Evolutionary conservation across 2,888 invertebrate species (phyloP), one percentile per base, ranked within the genome.

Genomic region (Athalia cordata): DNA sequence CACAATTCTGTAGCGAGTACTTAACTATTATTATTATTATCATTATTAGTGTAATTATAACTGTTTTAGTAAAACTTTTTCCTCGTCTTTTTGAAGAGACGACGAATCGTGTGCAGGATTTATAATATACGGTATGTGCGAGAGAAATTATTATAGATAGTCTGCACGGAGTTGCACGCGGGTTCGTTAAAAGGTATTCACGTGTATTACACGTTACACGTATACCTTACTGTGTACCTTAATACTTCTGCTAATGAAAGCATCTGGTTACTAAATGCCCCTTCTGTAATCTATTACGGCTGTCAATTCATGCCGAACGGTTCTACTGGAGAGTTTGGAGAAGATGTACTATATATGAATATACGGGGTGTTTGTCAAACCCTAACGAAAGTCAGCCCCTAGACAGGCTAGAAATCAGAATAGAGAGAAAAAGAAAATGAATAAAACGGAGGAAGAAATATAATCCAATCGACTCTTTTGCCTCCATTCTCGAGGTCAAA

Each of bases 161-260:
- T n/a, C 5, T 50, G 8, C 8, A 9, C 15, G 4, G 43, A 11
- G 45, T 43, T n/a, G 57, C 13, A 11, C 15, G 62, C 62, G 5
- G 70, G 70, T 70, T 70, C 70, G 70, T 70, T 70, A 57, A 50
- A 70, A 55, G 62, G 62, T 13, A 62, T 62, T 62, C 62, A 62
- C 15, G 15, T 15, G 62, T 62, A 13, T n/a, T 8, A n/a, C 9
- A n/a, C n/a, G n/a, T n/a, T n/a, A n/a, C n/a, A n/a, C n/a, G n/a
- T 55, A 55, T n/a, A 8, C 55, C 55, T 55, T n/a, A 8, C 8
- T 55, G 55, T 8, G 9, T 11, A 8, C 55, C 8, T 55, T 8
- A n/a, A 15, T 29, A 68, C 52, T 68, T 68, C 59, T 59, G 57
- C 72, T 72, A 72, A 72, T 72, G 72, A 72, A 57, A 72, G 72